Evolutionary conservation across 2,888 invertebrate genomes (phyloP).

Genomic region (Steinernema carpocapsae): DNA sequence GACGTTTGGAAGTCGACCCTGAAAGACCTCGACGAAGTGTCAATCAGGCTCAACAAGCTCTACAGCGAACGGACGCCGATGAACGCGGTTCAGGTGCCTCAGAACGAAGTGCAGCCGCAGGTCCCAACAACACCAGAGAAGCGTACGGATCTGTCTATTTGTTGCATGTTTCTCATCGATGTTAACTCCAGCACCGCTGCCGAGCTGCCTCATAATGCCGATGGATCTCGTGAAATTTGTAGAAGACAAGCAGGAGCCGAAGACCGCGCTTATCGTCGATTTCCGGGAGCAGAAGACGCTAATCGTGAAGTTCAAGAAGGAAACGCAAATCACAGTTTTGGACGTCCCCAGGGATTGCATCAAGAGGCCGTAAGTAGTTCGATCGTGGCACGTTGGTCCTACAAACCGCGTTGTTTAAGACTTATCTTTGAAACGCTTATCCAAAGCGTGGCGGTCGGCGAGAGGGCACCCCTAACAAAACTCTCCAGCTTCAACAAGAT

Average conservation of each 20-base stretch:
- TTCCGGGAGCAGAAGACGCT: background rate
- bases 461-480: background rate
- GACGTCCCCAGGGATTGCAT: background rate
- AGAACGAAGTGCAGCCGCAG: no score
- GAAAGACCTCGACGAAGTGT: background rate
- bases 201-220: background rate
- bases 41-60: background rate
- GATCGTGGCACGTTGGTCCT: background rate
- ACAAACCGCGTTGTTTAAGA: background rate
- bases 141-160: no score
- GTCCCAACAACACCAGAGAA: no score
- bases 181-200: no score
- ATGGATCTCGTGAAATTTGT: constrained; percentile 1
- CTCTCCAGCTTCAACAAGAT: background rate
- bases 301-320: constrained; percentile 14
- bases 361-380: background rate
- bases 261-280: constrained; percentile 13
- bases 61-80: background rate
- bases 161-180: no score
- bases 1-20: background rate
- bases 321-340: background rate
- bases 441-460: background rate
- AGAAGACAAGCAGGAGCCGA: background rate
- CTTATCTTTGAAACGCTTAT: background rate
- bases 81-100: background rate